Percentiles rank a stretch among this genome's conserved stretches.
Conservation (phyloP, 2,888 invertebrate genomes). For the Ischnus inquisitorius region DNA sequence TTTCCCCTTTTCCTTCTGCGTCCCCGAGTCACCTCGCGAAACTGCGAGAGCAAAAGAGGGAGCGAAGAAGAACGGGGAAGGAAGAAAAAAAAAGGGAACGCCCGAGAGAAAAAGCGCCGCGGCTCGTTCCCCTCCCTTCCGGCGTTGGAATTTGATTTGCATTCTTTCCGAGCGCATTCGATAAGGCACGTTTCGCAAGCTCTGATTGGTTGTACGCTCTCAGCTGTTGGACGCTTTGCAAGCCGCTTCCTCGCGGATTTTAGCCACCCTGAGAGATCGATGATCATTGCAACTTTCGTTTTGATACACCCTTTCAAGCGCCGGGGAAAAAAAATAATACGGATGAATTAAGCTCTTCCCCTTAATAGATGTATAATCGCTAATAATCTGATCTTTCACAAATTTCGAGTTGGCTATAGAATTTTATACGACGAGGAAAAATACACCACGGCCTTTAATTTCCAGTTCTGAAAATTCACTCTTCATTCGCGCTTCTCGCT, state of each 20-base stretch:
- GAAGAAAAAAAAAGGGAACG: conserved; percentile 18
- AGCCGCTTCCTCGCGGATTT: conserved; percentile 36
- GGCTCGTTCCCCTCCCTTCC: conserved; percentile 51
- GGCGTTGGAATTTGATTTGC: conserved; percentile 74
- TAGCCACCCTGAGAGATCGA: conserved; percentile 5
- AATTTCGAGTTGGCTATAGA: conserved; percentile 1
- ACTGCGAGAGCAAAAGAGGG: conserved; percentile 20
- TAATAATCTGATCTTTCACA: neutral
- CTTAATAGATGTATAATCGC: neutral
- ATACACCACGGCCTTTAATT: conserved; percentile 5
- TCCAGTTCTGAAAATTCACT: conserved; percentile 45
- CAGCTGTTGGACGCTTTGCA: conserved; percentile 37
- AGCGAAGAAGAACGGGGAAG: conserved; percentile 5
- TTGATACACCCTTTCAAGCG: conserved; percentile 8
- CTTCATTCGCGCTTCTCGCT: neutral
- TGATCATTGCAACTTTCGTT: conserved; percentile 55
- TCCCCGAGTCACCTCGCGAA: conserved; percentile 8
- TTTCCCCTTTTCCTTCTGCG: conserved; percentile 19
- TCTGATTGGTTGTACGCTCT: conserved; percentile 68
- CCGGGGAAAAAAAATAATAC: neutral
- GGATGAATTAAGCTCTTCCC: neutral
- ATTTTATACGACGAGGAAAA: neutral
- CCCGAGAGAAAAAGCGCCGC: conserved; percentile 34
- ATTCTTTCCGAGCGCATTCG: conserved; percentile 71
- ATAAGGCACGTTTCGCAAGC: conserved; percentile 73